Evolutionary conservation across 2,797 vertebrate species (phyloP), one percentile per base, ranked within the genome.

Genomic region (Trachops cirrhosus): DNA sequence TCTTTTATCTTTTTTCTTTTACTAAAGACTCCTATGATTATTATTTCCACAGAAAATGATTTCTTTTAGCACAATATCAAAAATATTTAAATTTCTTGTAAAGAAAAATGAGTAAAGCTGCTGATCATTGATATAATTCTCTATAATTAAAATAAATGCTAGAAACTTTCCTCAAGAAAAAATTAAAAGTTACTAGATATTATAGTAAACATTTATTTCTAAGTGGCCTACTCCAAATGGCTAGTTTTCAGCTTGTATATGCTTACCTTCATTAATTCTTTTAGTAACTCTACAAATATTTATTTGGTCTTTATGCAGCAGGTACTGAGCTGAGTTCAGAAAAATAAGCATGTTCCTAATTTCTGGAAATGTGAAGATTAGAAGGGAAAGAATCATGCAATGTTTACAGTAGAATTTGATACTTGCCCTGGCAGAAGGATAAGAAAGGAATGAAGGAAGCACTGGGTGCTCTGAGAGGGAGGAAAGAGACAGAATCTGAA

Each of bases 21-120:
- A 73, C 78, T 50, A 85, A 85, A 32, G 87, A 64, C 19, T 41
- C 2, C 8, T 62, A 9, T 44, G 62, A 82, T 91, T 48, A 73
- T 64, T 79, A 94, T 71, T 84, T 80, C 48, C 16, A 80, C 50
- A 92, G 29, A 93, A 97, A 95, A 70, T 29, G 91, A 71, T 29
- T 86, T 19, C 19, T 85, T 86, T 84, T 29, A 52, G 18, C 22
- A 74, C 11, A 91, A 44, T 59, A 78, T 87, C 64, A 75, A 90
- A 90, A 94, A 89, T 83, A 89, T 54, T 92, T 57, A 85, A 62
- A 78, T 52, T 95, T 83, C 12, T 79, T 52, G 16, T 86, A 62
- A 92, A 79, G 29, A 9, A 95, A 95, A 93, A 59, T 84, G 44
- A 74, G 82, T 75, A 52, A 90, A 94, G 41, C 34, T 78, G 71